Conservation (phyloP, 1,140 invertebrate genomes). For the Panagrolaimus sp. region DNA sequence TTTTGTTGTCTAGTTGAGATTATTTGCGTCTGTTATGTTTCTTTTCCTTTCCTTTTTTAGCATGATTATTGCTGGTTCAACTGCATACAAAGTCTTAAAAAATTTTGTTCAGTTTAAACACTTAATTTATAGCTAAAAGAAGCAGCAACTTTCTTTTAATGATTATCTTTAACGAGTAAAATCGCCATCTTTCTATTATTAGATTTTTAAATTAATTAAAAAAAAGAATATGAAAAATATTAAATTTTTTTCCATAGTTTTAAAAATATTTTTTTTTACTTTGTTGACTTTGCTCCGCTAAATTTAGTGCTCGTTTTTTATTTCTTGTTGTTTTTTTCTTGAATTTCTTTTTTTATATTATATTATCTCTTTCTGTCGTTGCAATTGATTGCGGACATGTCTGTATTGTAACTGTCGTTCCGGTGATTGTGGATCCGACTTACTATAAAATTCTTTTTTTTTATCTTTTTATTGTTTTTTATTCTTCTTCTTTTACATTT, state of each 20-base stretch:
- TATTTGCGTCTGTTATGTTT: too few relatives aligned
- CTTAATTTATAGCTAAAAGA: too few relatives aligned
- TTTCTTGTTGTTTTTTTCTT: constrained; percentile 9
- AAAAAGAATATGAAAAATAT: too few relatives aligned
- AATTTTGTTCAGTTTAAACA: too few relatives aligned
- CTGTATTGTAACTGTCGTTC: constrained; percentile 14
- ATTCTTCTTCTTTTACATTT: neutral
- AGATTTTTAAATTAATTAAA: too few relatives aligned
- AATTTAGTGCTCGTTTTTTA: neutral
- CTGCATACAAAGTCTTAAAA: too few relatives aligned
- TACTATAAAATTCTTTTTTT: neutral
- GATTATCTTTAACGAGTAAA: constrained; percentile 9
- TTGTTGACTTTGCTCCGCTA: too few relatives aligned
- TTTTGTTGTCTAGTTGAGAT: too few relatives aligned
- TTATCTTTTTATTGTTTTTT: neutral
- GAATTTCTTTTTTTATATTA: neutral
- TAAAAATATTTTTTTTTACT: too few relatives aligned
- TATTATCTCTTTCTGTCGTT: constrained; percentile 3
- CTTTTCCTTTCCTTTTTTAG: too few relatives aligned
- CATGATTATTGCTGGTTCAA: too few relatives aligned
- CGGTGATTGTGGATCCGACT: constrained; percentile 14
- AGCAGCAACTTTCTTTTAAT: neutral
- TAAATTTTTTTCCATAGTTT: too few relatives aligned
- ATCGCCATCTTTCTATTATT: constrained; percentile 1
- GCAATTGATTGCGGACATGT: constrained; percentile 3